Evolutionary conservation across 2,888 invertebrate species (phyloP).

Genomic region (Trichogramma dendrolimi): DNA sequence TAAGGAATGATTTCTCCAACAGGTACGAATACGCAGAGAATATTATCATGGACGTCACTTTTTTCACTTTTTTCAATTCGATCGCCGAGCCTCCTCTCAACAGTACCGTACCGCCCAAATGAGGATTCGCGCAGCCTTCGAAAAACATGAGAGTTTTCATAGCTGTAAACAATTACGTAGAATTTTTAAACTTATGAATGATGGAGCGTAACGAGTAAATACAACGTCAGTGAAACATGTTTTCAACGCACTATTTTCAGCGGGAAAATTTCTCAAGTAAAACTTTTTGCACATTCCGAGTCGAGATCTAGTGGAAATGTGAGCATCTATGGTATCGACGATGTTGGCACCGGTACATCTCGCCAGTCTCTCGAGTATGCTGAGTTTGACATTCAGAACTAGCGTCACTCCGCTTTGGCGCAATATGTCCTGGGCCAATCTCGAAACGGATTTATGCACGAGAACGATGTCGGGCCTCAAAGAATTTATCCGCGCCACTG

Average conservation of each 20-base stretch:
- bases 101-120: conserved; percentile 82
- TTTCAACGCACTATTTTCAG: conserved; percentile 50
- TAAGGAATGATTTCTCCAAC: conserved; percentile 83
- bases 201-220: neutral
- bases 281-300: conserved; percentile 83
- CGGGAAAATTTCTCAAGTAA: conserved; percentile 62
- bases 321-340: conserved; percentile 81
- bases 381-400: conserved; percentile 77
- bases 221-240: neutral
- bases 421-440: conserved; percentile 81
- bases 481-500: conserved; percentile 79
- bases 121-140: conserved; percentile 80
- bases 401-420: conserved; percentile 77
- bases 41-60: conserved; percentile 75
- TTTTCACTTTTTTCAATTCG: conserved; percentile 78
- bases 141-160: conserved; percentile 89
- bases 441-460: conserved; percentile 83
- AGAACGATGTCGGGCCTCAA: conserved; percentile 83
- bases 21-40: conserved; percentile 87
- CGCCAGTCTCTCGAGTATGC: conserved; percentile 74
- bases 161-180: conserved; percentile 46
- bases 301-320: conserved; percentile 70
- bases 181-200: neutral
- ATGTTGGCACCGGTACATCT: conserved; percentile 80
- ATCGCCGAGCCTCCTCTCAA: conserved; percentile 70